Base-by-base conservation (phyloP, 2,888 invertebrate genomes). In the Hymenopus coronatus region DNA sequence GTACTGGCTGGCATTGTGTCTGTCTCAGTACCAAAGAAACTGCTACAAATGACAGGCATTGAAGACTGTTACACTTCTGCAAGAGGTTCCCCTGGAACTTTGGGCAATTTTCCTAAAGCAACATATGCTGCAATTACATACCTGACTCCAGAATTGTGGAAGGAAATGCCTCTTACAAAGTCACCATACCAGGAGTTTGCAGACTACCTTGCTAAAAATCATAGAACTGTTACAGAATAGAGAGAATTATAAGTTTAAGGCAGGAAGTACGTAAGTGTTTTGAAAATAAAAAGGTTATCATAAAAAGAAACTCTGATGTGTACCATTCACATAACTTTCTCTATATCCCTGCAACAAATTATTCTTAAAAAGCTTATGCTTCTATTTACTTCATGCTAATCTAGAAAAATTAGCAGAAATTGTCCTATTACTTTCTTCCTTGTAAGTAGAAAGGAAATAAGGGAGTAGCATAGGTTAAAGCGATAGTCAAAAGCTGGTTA, bases 1-100 rank as follows among this genome's bases (percentile, higher is more conserved):
- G 99, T 95, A 99, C 99, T 90, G n/a, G n/a, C n/a, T n/a, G 99
- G 99, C 90, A 99, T 99, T 93, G 99, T 99, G 90, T 99, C 99
- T 89, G 99, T 99, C 82, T 99, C 99, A 86, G 99, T 99, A 2
- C 99, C 99, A 33, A 99, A 99, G 95, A 99, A 99, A 93, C 95
- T 99, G 90, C 95, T 99, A 91, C 97, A 97, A 93, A 99, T 99
- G 99, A 99, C 99, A 93, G 99, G 99, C 94, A 99, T 99, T 93
- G 98, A 99, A 93, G 99, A 99, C 94, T 99, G 99, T 93, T 99
- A 99, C 94, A 99, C 99, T 12, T 98, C 98, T 12, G 99, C 99
- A 88, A 96, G 98, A 93, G 99, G 99, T 88, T 98, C 98, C 83
- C 99, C 99, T 90, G 98, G 98, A 90, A 99, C 99, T 9, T 95